Evolutionary conservation across 2,797 vertebrate genomes (phyloP).

Genomic region (Zenarchopterus dispar): DNA sequence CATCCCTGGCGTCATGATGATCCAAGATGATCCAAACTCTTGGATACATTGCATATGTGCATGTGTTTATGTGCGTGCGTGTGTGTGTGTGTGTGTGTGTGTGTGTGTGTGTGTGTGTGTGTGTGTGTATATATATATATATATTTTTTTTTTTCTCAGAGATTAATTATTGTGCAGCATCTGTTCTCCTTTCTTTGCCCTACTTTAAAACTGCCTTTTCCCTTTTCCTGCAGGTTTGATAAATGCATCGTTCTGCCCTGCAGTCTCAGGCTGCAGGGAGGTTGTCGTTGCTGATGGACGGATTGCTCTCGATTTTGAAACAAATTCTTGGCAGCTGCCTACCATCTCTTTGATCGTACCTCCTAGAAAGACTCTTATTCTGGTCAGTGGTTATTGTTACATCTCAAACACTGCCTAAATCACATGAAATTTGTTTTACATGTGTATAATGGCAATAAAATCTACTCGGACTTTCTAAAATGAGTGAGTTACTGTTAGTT

Average conservation of each 20-base stretch:
- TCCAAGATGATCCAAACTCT: constrained; percentile 45
- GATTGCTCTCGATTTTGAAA: constrained; percentile 82
- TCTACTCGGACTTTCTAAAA: no score
- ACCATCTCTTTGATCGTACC: constrained; percentile 85
- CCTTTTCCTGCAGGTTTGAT: constrained; percentile 80
- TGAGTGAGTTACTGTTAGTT: neutral
- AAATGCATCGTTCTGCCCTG: constrained; percentile 90
- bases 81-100: no score
- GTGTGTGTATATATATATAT: no score
- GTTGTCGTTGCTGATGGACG: constrained; percentile 82
- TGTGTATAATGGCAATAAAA: no score
- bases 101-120: no score
- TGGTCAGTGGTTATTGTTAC: constrained; percentile 81
- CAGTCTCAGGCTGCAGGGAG: constrained; percentile 87
- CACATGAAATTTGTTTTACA: neutral
- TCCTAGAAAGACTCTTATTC: constrained; percentile 79
- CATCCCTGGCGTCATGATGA: constrained; percentile 29
- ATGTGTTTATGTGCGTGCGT: no score
- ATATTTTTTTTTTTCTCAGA: constrained; percentile 26
- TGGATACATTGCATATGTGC: constrained; percentile 30
- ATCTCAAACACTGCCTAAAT: neutral
- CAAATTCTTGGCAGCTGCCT: constrained; percentile 71
- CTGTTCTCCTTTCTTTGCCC: neutral
- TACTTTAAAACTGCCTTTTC: constrained; percentile 12
- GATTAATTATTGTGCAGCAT: constrained; percentile 6